Evolutionary conservation across 2,888 invertebrate genomes (phyloP).

Genomic region (Pediacus dermestoides): DNA sequence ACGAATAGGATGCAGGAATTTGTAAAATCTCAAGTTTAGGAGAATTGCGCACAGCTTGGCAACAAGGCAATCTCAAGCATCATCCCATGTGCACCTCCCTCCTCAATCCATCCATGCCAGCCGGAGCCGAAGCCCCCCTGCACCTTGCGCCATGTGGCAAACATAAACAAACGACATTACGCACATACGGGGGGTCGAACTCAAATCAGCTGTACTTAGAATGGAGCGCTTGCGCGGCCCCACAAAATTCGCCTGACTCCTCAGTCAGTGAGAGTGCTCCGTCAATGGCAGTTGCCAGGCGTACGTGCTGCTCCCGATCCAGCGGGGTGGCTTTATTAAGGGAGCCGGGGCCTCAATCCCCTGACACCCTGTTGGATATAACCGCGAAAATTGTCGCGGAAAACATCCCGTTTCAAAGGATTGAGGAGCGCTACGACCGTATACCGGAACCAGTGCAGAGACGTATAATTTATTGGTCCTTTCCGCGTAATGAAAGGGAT

Average conservation of each 20-base stretch:
- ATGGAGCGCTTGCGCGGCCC: constrained; percentile 31
- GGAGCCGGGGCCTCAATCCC: constrained; percentile 50
- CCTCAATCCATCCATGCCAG: constrained; percentile 24
- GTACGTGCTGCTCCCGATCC: constrained; percentile 52
- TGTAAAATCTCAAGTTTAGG: background rate
- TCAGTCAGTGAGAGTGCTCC: constrained; percentile 48
- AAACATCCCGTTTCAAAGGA: constrained; percentile 80
- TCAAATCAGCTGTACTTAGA: constrained; percentile 46
- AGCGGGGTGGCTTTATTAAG: constrained; percentile 40
- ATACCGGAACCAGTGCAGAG: constrained; percentile 87
- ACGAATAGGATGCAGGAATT: too few species aligned
- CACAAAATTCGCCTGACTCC: constrained; percentile 13
- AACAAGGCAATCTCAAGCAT: constrained; percentile 17
- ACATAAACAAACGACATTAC: constrained; percentile 54
- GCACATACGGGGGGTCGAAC: constrained; percentile 45
- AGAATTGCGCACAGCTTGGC: constrained; percentile 10
- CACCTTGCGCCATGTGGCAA: constrained; percentile 53
- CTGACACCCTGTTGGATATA: constrained; percentile 76
- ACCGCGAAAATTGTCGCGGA: constrained; percentile 81
- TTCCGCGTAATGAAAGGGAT: constrained; percentile 82
- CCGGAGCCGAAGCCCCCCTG: constrained; percentile 43
- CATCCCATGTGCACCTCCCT: constrained; percentile 21
- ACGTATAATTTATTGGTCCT: constrained; percentile 84
- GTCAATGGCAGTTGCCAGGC: constrained; percentile 50
- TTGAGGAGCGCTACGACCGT: constrained; percentile 81